A percentile compares a stretch with the other conserved stretches of the same genome.
Conservation (phyloP, 2,888 invertebrate genomes). For the Agrochola circellaris region DNA sequence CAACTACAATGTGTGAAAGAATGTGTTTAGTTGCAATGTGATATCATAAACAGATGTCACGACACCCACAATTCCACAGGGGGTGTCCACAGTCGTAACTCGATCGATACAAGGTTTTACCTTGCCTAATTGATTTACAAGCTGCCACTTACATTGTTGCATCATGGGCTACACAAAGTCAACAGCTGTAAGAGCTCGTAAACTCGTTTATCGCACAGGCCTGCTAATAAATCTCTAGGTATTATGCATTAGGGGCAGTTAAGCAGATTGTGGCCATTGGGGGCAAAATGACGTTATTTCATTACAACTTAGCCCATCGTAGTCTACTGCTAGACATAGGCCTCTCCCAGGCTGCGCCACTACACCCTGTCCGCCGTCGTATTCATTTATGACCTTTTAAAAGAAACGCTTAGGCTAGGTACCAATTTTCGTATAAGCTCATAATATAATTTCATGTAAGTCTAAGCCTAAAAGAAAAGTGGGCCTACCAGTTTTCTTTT, state of each 20-base stretch:
- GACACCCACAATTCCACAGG: background rate
- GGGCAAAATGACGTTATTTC: no score
- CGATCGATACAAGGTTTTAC: slow-evolving; percentile 34
- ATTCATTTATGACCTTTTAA: no score
- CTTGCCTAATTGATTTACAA: slow-evolving; percentile 18
- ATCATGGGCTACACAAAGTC: background rate
- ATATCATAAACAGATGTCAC: slow-evolving; percentile 22
- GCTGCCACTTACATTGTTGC: slow-evolving; percentile 4
- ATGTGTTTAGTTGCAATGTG: slow-evolving; percentile 1
- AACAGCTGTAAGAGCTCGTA: background rate
- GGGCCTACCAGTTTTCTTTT: no score
- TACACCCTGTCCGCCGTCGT: no score
- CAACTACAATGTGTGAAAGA: slow-evolving; percentile 21
- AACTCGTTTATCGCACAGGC: background rate
- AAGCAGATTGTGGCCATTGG: background rate
- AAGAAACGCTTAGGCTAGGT: no score
- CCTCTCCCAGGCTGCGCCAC: no score
- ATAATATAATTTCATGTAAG: no score
- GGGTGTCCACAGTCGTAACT: slow-evolving; percentile 8
- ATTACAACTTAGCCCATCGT: no score
- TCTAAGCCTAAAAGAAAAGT: no score
- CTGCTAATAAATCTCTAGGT: background rate
- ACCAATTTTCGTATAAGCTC: no score
- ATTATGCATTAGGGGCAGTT: background rate
- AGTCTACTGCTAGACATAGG: no score